phyloP scores from a whole-genome alignment of 2,113 vertebrate species.

The Vicugna pacos region DNA sequence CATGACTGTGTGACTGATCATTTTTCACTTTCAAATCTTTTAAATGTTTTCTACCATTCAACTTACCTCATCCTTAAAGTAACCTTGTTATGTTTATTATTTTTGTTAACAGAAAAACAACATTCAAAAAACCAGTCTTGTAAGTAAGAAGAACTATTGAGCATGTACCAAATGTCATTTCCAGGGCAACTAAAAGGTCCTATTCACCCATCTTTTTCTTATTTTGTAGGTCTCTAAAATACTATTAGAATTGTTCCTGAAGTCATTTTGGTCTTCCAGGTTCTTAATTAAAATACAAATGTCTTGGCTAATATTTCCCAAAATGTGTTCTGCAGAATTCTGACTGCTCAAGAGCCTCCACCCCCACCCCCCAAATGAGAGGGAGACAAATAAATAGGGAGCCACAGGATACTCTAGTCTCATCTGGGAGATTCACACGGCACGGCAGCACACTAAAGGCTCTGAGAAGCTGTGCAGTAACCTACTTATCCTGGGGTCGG shows the following conservation, averaged over 20 bases:
- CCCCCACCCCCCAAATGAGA: neutral
- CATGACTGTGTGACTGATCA: neutral
- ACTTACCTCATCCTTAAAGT: neutral
- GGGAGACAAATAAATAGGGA: neutral
- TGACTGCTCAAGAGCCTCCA: neutral
- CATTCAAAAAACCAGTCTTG: neutral
- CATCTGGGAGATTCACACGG: neutral
- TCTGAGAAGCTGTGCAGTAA: neutral
- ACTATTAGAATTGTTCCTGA: neutral
- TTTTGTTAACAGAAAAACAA: neutral
- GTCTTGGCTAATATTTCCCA: neutral
- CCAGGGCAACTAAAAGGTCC: neutral
- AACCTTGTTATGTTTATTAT: neutral
- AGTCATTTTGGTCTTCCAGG: neutral
- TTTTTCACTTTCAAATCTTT: neutral
- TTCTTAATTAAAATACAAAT: constrained; percentile 23
- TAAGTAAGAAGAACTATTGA: neutral
- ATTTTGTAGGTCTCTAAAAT: neutral
- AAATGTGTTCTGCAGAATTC: neutral
- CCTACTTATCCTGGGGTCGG: neutral
- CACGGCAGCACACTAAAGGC: neutral
- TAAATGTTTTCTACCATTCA: neutral
- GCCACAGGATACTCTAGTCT: neutral
- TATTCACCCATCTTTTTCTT: neutral
- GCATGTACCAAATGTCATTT: neutral